Base-by-base conservation (phyloP, 2,888 invertebrate genomes). In the Slavum lentiscoides region DNA sequence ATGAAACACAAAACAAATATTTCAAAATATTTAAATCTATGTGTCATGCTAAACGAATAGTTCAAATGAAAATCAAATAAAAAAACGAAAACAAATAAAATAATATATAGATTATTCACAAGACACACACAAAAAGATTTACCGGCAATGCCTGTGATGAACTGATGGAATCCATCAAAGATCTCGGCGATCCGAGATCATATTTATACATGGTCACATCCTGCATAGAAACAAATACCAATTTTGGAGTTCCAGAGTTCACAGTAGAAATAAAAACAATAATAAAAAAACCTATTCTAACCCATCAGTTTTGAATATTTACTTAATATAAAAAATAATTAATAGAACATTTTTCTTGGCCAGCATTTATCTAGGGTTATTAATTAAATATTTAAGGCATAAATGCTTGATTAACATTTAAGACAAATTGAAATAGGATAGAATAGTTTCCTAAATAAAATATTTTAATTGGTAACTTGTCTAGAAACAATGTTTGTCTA, bases 71-170 rank as follows among this genome's bases (percentile, higher is more conserved):
- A 75, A 81, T 74, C 64, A 81, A 80, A 82, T 67, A 80, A 77
- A 82, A 82, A 82, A 82, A 82, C 58, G 58, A 82, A 75, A 75
- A 75, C 67, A 82, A 69, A 70, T 69, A 67, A 77, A 69, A 70
- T 75, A 68, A 82, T 75, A 82, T 70, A 80, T 30, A 30, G 64
- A 69, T 61, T 70, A 82, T 82, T 70, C 69, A 82, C 68, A 75
- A 82, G 74, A 81, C 81, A 81, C 81, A 81, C 67, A 81, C 74
- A 81, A 75, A 80, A 80, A 64, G 70, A 80, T 64, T 80, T 80
- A 80, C 80, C 80, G 80, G 80, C 80, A 80, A 80, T 80, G 70
- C 70, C 80, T 80, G 80, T 80, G 80, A 80, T 80, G 80, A 80
- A 80, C 64, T 80, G 80, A 80, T 80, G 80, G 80, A 55, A 80